Conservation (phyloP, 2,113 vertebrate genomes). For the Strix uralensis region DNA sequence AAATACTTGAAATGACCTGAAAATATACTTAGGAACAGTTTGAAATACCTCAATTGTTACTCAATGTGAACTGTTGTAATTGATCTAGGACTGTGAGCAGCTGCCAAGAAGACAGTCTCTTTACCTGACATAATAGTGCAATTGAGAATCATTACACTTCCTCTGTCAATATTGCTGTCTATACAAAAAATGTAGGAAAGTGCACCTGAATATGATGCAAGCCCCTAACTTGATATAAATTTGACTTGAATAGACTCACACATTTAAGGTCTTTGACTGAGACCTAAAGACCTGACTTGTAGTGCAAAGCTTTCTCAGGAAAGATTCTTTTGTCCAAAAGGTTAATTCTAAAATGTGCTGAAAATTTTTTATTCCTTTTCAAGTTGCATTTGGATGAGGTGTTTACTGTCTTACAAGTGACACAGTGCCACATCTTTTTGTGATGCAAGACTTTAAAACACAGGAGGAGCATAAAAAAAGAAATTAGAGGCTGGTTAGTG, state of each 20-base stretch:
- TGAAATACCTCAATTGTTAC: background rate
- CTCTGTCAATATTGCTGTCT: background rate
- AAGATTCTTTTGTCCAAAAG: background rate
- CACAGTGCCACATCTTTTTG: background rate
- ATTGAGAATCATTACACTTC: background rate
- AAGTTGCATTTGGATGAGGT: background rate
- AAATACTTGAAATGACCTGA: background rate
- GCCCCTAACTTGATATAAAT: background rate
- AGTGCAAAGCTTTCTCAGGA: background rate
- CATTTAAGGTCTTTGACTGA: background rate
- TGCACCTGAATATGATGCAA: background rate
- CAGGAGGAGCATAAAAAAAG: background rate
- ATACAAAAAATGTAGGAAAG: background rate
- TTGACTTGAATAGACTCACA: background rate
- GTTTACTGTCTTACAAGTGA: background rate
- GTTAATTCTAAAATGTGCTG: background rate
- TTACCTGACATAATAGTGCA: background rate
- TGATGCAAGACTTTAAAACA: background rate
- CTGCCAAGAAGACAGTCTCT: background rate
- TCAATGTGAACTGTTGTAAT: background rate
- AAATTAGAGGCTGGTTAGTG: background rate
- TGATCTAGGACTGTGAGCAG: background rate
- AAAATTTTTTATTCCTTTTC: background rate
- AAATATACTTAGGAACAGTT: background rate
- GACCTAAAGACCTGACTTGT: background rate